Evolutionary conservation across 2,113 vertebrate genomes (phyloP).

Genomic region (Ceyx margarethae): DNA sequence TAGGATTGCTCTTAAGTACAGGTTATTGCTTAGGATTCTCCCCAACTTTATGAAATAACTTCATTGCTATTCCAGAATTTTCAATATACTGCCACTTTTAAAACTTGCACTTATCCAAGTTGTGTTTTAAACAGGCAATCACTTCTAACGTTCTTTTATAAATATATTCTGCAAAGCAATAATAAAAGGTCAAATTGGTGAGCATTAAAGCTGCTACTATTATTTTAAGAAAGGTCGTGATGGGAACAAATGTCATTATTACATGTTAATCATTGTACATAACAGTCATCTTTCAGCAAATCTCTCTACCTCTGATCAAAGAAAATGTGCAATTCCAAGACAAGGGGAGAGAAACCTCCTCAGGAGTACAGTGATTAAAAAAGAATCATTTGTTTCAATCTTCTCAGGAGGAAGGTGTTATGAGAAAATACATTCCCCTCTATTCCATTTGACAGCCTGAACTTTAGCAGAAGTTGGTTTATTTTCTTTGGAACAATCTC

Average conservation of each 20-base stretch:
- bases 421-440: not conserved
- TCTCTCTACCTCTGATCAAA: not conserved
- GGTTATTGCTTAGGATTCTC: not conserved
- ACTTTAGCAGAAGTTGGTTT: not conserved
- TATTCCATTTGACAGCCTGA: not conserved
- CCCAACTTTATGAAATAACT: not conserved
- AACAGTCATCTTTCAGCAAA: not conserved
- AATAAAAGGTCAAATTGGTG: not conserved
- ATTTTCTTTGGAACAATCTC: not conserved
- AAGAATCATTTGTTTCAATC: not conserved
- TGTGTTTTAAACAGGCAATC: not conserved
- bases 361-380: not conserved
- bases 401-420: not conserved
- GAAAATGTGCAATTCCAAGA: not conserved
- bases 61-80: not conserved
- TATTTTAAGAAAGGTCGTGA: slow-evolving; percentile 21
- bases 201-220: not conserved
- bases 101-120: not conserved
- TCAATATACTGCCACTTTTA: not conserved
- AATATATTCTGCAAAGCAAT: not conserved
- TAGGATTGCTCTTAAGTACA: not conserved
- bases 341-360: not conserved
- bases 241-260: too few species aligned
- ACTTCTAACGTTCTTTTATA: not conserved
- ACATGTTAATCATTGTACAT: too few species aligned